Evolutionary conservation across 2,888 invertebrate genomes (phyloP).

Genomic region (Eilema caniola): DNA sequence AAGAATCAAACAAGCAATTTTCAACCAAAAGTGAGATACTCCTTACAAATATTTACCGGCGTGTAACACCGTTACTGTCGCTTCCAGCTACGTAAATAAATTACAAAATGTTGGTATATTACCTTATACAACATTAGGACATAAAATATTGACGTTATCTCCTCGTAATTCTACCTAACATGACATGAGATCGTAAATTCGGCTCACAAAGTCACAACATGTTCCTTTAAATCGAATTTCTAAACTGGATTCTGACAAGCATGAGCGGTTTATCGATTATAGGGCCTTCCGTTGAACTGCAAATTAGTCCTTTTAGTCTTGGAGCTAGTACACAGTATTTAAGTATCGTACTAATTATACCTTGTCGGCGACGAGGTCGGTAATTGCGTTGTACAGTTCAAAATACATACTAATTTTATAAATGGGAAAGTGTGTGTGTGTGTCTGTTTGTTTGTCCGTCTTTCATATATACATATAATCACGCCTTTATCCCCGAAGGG

Average conservation of each 20-base stretch:
- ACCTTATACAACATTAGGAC: conserved; percentile 1
- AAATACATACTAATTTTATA: too few relatives aligned
- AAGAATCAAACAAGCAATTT: not conserved
- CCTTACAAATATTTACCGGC: not conserved
- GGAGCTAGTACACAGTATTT: not conserved
- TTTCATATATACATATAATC: too few relatives aligned
- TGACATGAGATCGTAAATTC: not conserved
- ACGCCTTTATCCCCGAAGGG: too few relatives aligned
- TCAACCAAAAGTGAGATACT: not conserved
- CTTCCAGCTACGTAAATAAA: not conserved
- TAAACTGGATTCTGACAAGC: not conserved
- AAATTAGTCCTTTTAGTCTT: not conserved
- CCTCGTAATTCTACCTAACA: not conserved
- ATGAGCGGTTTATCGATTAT: not conserved
- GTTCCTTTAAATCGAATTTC: not conserved
- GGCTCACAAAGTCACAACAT: not conserved
- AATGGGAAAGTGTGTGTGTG: too few relatives aligned
- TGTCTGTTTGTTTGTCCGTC: too few relatives aligned
- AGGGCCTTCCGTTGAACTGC: not conserved
- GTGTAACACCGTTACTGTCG: not conserved
- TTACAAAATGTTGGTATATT: not conserved
- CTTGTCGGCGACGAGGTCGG: not conserved
- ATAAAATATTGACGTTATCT: not conserved
- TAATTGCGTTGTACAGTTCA: not conserved
- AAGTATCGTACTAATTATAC: not conserved